Conservation (phyloP, 1,140 invertebrate genomes). For the Scaptodrosophila lebanonensis region DNA sequence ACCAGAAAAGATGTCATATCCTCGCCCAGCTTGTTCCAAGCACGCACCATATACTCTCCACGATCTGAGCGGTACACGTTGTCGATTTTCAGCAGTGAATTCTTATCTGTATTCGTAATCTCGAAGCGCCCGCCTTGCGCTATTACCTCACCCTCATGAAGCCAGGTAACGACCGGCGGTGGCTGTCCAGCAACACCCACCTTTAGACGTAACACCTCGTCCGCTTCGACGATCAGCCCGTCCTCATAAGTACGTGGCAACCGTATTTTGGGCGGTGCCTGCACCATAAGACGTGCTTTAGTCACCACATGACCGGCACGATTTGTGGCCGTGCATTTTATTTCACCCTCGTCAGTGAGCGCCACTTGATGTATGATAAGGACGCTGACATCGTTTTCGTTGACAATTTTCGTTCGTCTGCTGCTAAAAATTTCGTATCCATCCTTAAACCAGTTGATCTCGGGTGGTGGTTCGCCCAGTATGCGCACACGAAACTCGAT, state of each 20-base stretch:
- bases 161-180: conserved; percentile 89
- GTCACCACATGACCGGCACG: conserved; percentile 86
- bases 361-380: conserved; percentile 89
- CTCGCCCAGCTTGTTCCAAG: conserved; percentile 89
- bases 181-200: conserved; percentile 94
- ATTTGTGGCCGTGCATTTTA: conserved; percentile 92
- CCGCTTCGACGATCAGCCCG: conserved; percentile 91
- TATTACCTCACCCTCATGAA: conserved; percentile 88
- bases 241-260: conserved; percentile 91
- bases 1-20: conserved; percentile 88
- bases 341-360: conserved; percentile 89
- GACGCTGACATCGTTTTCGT: conserved; percentile 86
- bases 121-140: conserved; percentile 82
- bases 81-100: conserved; percentile 84
- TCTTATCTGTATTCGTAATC: conserved; percentile 83
- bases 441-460: conserved; percentile 95
- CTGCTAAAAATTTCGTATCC: conserved; percentile 91
- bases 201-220: conserved; percentile 91
- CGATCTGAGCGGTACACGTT: conserved; percentile 86
- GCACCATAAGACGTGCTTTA: conserved; percentile 84
- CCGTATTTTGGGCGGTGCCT: conserved; percentile 88
- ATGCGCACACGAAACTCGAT: conserved; percentile 90
- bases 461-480: conserved; percentile 88
- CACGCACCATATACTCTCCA: conserved; percentile 90
- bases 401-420: conserved; percentile 85